Percentiles rank a stretch among this genome's conserved stretches.
Conservation (phyloP, 2,113 vertebrate species). For the Chloebia gouldiae region DNA sequence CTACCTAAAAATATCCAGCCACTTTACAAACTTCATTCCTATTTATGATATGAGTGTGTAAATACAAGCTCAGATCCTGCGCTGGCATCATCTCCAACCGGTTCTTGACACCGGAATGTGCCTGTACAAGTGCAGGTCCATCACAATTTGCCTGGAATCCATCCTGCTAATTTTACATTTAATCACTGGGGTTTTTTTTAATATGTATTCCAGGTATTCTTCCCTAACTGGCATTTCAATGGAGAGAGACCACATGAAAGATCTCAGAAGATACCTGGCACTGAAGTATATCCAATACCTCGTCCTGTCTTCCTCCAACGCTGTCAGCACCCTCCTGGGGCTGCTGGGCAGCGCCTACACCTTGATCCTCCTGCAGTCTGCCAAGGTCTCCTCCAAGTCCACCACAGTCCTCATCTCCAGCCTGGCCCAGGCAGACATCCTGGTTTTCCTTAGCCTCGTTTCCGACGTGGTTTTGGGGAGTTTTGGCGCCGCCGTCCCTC, state of each 20-base stretch:
- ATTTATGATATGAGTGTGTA: not conserved
- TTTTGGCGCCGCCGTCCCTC: not conserved
- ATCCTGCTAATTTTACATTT: not conserved
- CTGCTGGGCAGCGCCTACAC: conserved; percentile 69
- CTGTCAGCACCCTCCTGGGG: conserved; percentile 65
- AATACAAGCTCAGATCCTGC: not conserved
- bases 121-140: not conserved
- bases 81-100: not conserved
- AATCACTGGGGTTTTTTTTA: not conserved
- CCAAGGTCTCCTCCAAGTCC: conserved; percentile 76
- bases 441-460: not conserved
- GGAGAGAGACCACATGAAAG: conserved; percentile 67
- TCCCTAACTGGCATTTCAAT: not conserved
- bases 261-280: conserved; percentile 73
- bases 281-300: conserved; percentile 80
- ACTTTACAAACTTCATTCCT: not conserved
- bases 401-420: conserved; percentile 74
- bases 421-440: conserved; percentile 72
- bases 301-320: conserved; percentile 65
- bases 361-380: conserved; percentile 65
- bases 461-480: not conserved
- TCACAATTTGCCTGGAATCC: not conserved
- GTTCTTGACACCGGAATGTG: not conserved
- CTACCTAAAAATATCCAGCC: not conserved
- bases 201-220: not conserved